Base-by-base conservation (phyloP, 2,113 vertebrate genomes). In the Corapipo altera region DNA sequence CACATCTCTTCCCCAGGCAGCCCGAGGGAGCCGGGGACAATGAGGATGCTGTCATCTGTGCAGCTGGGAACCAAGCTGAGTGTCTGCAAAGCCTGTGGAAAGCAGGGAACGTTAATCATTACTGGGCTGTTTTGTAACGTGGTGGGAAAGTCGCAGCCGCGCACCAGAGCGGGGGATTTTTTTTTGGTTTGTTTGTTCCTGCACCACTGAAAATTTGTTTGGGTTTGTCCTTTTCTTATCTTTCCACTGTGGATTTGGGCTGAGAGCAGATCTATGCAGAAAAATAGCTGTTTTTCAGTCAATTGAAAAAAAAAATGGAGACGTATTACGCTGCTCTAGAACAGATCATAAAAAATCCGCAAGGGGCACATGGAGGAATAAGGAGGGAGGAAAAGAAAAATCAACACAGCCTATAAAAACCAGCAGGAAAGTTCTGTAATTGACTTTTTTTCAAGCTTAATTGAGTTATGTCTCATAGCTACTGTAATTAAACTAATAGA, bases 361-460 rank as follows among this genome's bases (percentile, higher is more conserved):
- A 94, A 96, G 94, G 88, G 93, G 82, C 59, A 67, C 67, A 71
- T 19, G 72, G 82, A 86, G 23, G 32, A 39, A 37, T 91, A 59
- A 71, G 82, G 81, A 89, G 44, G 83, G 39, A 84, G 70, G 57
- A 84, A 85, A 92, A 97, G 84, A 96, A 95, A 94, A 95, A 94
- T 91, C 91, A 88, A 86, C 81, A 55, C 80, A 73, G 95, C 91
- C 94, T 82, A 83, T 88, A 71, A 88, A 95, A 93, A 91, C 1
- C 92, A 97, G 95, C 95, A 93, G 95, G 96, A 95, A 95, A 91
- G 21, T 93, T 94, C 83, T 92, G 73, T 96, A 94, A 96, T 94
- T 89, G 91, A 52, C 76, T 91, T 88, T 67, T 67, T 89, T 84
- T 19, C 88, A 52, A 75, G 79, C 85, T 77, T 92, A 96, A 96